Conservation (phyloP, 2,113 vertebrate species). For the Hippocampus mohnikei region DNA sequence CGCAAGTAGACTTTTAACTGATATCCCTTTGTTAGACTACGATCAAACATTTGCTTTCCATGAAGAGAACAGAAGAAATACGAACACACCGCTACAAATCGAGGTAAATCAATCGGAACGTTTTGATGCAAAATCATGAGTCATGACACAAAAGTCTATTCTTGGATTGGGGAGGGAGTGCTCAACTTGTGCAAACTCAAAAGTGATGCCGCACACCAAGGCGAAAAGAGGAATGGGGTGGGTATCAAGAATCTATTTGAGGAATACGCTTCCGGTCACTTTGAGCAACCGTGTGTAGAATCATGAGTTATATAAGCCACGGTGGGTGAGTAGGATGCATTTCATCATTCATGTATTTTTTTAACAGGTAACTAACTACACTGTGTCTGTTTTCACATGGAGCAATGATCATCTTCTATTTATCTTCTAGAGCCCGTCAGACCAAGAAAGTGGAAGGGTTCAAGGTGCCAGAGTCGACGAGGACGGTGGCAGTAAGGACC, state of each 20-base stretch:
- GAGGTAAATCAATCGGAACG: slow-evolving; percentile 45
- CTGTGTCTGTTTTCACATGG: not conserved
- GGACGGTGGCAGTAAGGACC: slow-evolving; percentile 11
- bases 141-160: slow-evolving; percentile 63
- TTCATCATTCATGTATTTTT: slow-evolving; percentile 7
- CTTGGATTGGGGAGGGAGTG: slow-evolving; percentile 57
- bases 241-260: slow-evolving; percentile 21
- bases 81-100: slow-evolving; percentile 17
- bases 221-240: slow-evolving; percentile 6
- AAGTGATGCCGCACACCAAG: slow-evolving; percentile 49
- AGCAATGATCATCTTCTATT: slow-evolving; percentile 16
- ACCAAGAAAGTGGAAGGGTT: not conserved
- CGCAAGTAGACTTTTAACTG: slow-evolving; percentile 31
- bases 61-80: slow-evolving; percentile 6
- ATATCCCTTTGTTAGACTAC: slow-evolving; percentile 28
- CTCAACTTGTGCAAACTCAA: slow-evolving; percentile 52
- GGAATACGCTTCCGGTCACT: slow-evolving; percentile 41
- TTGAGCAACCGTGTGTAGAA: slow-evolving; percentile 11
- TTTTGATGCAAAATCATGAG: slow-evolving; percentile 70
- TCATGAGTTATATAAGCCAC: slow-evolving; percentile 28
- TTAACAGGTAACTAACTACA: not conserved
- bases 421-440: slow-evolving; percentile 33
- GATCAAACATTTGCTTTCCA: slow-evolving; percentile 7
- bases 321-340: not conserved
- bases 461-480: slow-evolving; percentile 8